Evolutionary conservation across 2,113 vertebrate species (phyloP), one percentile per base, ranked within the genome.

Genomic region (Hemiprocne comata): DNA sequence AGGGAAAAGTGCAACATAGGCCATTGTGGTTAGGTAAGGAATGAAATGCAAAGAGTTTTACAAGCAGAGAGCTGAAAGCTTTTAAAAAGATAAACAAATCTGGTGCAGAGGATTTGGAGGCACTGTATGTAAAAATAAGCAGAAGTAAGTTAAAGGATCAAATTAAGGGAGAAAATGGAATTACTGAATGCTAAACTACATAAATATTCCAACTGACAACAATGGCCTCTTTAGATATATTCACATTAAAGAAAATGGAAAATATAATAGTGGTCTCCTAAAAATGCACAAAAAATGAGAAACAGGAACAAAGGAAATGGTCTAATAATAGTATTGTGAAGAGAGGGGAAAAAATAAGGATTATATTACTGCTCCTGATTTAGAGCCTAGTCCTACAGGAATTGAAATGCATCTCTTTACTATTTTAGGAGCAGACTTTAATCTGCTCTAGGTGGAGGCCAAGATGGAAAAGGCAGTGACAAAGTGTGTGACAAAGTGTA

Each of bases 1-100:
- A 95, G 85, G 92, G 81, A 92, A 94, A 95, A 95, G 93, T 92
- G 94, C 95, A 96, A 97, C 90, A 97, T 18, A 93, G 96, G 87
- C 88, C 86, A 94, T 91, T 95, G 95, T 93, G 96, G 94, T 97
- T 94, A 97, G 91, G 96, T 95, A 93, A 95, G 94, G 92, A 97
- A 97, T 96, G 90, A 93, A 90, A 97, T 87, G 95, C 95, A 94
- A 97, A 96, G 97, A 55, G 92, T 97, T 97, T 97, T 95, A 98
- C 87, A 97, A 94, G 92, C 87, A 96, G 78, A 95, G 96, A 96
- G 93, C 87, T 94, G 95, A 97, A 97, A 96, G 85, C 92, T 97
- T 96, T 94, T 94, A 42, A 94, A 95, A 96, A 95, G 91, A 93
- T 94, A 97, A 95, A 96, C 92, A 97, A 94, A 96, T 85, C 86